Percentiles rank a stretch among this genome's conserved stretches.
These are phyloP conservation scores for Aphrophora alni DNA, from an alignment of 2,888 invertebrate genomes.

Conservation along the genomic window DNA sequence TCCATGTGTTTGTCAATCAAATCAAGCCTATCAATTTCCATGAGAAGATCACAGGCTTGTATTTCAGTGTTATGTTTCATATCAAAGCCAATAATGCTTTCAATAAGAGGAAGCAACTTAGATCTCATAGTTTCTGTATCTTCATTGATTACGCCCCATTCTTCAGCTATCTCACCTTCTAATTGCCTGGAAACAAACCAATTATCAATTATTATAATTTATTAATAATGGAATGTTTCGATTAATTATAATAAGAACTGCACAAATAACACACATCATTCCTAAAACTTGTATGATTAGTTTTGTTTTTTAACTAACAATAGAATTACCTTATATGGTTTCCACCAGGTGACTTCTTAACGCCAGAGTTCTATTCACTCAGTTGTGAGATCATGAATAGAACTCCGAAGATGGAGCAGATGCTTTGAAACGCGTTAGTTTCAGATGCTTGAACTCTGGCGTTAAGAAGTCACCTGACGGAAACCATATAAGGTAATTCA, in stretches of 20 bases:
- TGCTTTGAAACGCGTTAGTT: too few relatives aligned
- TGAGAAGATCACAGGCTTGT: slow-evolving; percentile 96
- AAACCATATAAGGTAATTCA: too few relatives aligned
- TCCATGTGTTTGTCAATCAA: slow-evolving; percentile 87
- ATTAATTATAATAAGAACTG: not conserved
- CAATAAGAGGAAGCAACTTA: slow-evolving; percentile 76
- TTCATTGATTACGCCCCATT: slow-evolving; percentile 68
- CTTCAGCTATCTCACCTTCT: slow-evolving; percentile 84
- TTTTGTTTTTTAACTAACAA: too few relatives aligned
- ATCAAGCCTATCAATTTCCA: slow-evolving; percentile 94
- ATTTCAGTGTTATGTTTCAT: slow-evolving; percentile 98
- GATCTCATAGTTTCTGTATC: slow-evolving; percentile 58
- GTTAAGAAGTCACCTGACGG: too few relatives aligned
- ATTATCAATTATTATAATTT: not conserved
- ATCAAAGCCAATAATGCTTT: slow-evolving; percentile 91
- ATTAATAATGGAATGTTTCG: too few relatives aligned
- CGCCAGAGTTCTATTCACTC: too few relatives aligned
- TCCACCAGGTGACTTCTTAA: too few relatives aligned
- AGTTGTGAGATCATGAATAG: too few relatives aligned
- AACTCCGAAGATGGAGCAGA: too few relatives aligned
- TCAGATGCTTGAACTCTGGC: too few relatives aligned
- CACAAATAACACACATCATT: not conserved
- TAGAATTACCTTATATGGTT: too few relatives aligned
- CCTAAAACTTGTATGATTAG: too few relatives aligned
- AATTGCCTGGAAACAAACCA: slow-evolving; percentile 79